A percentile compares a stretch with the other conserved stretches of the same genome.
Conservation (phyloP, 1,140 invertebrate species). For the Globodera rostochiensis region DNA sequence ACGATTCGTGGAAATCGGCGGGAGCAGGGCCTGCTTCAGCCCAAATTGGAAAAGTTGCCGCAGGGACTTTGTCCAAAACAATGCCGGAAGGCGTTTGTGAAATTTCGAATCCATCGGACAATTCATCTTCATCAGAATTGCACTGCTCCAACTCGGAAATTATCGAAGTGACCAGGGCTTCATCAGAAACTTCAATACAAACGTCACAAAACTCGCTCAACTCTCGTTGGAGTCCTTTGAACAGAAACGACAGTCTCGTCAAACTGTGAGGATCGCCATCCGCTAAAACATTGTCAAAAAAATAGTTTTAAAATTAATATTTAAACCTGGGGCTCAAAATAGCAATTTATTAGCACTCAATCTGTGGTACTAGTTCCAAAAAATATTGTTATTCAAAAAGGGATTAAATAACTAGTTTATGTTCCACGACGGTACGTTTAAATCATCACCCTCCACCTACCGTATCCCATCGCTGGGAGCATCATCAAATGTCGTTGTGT, state of each 20-base stretch:
- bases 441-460: constrained; percentile 23
- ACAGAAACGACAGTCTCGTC: constrained; percentile 43
- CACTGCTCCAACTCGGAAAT: constrained; percentile 4
- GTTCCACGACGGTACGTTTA: no score
- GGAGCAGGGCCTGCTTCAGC: no score
- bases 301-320: no score
- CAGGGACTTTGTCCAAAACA: no score
- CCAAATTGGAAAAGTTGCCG: no score
- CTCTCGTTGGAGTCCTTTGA: constrained; percentile 44
- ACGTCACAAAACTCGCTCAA: constrained; percentile 33
- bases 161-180: constrained; percentile 31
- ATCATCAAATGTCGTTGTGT: constrained; percentile 45
- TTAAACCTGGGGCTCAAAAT: no score
- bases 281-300: constrained; percentile 29
- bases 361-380: no score
- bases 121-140: neutral
- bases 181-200: constrained; percentile 45
- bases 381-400: neutral
- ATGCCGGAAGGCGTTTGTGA: no score
- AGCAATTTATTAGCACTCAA: no score
- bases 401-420: no score
- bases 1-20: no score
- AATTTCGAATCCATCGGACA: no score
- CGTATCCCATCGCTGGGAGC: constrained; percentile 42
- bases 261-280: constrained; percentile 36